Conservation (phyloP, 2,888 invertebrate genomes). For the Meloe dianella region DNA sequence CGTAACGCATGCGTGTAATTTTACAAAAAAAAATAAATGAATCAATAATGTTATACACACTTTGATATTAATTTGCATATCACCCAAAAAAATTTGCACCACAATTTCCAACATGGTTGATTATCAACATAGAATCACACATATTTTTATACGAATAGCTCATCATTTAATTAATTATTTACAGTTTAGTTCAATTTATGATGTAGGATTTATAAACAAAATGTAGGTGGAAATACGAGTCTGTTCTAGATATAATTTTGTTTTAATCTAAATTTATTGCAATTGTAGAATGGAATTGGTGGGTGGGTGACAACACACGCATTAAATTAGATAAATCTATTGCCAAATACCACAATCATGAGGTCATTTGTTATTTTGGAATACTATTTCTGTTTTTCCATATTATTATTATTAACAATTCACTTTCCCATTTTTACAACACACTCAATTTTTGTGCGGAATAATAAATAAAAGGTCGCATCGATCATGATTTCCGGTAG, state of each 20-base stretch:
- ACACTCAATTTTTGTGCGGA: too few relatives aligned
- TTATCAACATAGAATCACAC: constrained; percentile 36
- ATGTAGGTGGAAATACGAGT: background rate
- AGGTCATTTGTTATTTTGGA: constrained; percentile 51
- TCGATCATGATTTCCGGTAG: too few relatives aligned
- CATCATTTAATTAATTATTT: too few relatives aligned
- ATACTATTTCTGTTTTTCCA: background rate
- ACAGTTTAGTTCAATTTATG: constrained; percentile 32
- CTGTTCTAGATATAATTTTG: background rate
- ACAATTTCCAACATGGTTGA: constrained; percentile 1
- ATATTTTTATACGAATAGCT: too few relatives aligned
- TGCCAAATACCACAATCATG: constrained; percentile 54
- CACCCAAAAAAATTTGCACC: constrained; percentile 4
- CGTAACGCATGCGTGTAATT: constrained; percentile 37
- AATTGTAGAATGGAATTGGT: constrained; percentile 17
- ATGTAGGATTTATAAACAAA: background rate
- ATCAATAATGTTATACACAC: constrained; percentile 43
- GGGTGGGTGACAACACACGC: constrained; percentile 30
- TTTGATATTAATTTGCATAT: constrained; percentile 38
- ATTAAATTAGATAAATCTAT: constrained; percentile 39
- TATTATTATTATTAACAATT: too few relatives aligned
- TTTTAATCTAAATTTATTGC: background rate
- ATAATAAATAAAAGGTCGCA: too few relatives aligned
- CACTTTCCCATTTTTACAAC: too few relatives aligned
- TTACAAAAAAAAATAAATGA: constrained; percentile 25